Percentiles rank a stretch among this genome's conserved stretches.
phyloP scores from a whole-genome alignment of 2,113 vertebrate species.

The Salvator merianae region DNA sequence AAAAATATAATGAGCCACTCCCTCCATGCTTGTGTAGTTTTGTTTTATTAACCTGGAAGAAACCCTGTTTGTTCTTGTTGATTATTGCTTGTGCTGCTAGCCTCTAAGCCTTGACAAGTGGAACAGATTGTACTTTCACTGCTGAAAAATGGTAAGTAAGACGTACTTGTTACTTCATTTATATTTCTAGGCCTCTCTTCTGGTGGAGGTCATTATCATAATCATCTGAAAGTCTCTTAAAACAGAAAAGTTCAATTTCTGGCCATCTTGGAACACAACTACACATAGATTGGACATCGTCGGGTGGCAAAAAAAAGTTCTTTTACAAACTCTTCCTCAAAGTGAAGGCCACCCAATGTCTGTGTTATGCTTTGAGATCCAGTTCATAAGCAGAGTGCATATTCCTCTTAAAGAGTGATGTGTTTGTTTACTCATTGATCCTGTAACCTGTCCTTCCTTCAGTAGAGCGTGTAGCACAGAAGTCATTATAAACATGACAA shows the following conservation, averaged over 20 bases:
- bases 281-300: background rate
- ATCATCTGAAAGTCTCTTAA: background rate
- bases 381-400: background rate
- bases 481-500: too few species aligned
- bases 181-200: too few species aligned
- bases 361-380: background rate
- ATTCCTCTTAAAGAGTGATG: too few species aligned
- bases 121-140: background rate
- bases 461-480: too few species aligned
- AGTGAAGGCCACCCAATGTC: background rate
- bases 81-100: background rate
- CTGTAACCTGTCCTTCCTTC: too few species aligned
- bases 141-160: background rate
- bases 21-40: slow-evolving; percentile 29
- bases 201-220: background rate
- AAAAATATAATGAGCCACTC: slow-evolving; percentile 65
- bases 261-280: background rate
- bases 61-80: background rate
- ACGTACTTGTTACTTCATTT: too few species aligned
- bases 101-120: background rate
- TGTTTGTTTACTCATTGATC: too few species aligned
- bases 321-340: too few species aligned
- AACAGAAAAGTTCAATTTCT: background rate
- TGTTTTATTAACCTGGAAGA: background rate
- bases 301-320: background rate